A percentile compares a stretch with the other conserved stretches of the same genome.
Evolutionary conservation across 2,888 invertebrate species (phyloP).

Genomic region (Tinea semifulvella): DNA sequence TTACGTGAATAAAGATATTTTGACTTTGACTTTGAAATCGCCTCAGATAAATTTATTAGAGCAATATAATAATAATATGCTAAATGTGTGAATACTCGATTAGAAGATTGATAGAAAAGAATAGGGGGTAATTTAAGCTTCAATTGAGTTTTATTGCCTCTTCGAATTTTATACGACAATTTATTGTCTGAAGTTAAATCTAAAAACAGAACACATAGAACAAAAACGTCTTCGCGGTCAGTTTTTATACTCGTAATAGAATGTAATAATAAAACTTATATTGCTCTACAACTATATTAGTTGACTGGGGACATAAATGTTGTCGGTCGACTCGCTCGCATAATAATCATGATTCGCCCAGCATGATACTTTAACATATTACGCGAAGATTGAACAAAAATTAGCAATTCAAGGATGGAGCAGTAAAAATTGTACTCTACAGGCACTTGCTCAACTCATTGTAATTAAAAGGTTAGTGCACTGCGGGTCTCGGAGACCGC

Average conservation of each 20-base stretch:
- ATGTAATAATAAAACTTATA: slow-evolving; percentile 30
- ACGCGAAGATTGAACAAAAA: slow-evolving; percentile 46
- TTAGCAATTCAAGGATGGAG: slow-evolving; percentile 38
- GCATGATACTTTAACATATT: slow-evolving; percentile 48
- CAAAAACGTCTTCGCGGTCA: slow-evolving; percentile 19
- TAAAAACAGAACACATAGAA: slow-evolving; percentile 19
- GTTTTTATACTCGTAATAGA: slow-evolving; percentile 27
- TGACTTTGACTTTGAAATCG: too few species aligned
- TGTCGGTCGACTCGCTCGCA: slow-evolving; percentile 32
- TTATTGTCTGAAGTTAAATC: slow-evolving; percentile 12
- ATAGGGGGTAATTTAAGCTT: not conserved
- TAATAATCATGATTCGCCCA: slow-evolving; percentile 49
- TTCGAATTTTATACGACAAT: slow-evolving; percentile 13
- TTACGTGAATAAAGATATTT: too few species aligned
- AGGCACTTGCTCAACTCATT: slow-evolving; percentile 26
- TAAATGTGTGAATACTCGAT: not conserved
- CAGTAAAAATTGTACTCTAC: slow-evolving; percentile 33
- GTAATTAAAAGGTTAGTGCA: slow-evolving; percentile 33
- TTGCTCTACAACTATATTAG: slow-evolving; percentile 26
- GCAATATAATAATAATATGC: not conserved
- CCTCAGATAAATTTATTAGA: too few species aligned
- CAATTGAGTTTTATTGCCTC: slow-evolving; percentile 14
- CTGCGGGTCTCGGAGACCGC: slow-evolving; percentile 21
- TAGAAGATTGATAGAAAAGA: slow-evolving; percentile 3
- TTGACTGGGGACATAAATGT: slow-evolving; percentile 34